Conservation (phyloP, 2,113 vertebrate species). For the Gulo gulo region DNA sequence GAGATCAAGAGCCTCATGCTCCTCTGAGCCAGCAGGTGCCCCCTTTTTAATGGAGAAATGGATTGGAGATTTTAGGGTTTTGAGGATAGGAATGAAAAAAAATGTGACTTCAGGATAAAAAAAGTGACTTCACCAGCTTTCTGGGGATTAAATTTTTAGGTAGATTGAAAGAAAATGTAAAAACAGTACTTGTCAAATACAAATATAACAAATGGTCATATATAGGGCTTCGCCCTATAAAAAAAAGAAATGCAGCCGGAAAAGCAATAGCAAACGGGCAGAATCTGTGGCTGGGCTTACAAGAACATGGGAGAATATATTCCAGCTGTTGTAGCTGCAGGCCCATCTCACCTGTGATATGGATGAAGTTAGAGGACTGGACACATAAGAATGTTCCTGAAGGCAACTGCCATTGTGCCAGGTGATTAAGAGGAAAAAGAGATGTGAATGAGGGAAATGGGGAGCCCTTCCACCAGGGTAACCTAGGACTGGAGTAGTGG, state of each 20-base stretch:
- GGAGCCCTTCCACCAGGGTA: neutral
- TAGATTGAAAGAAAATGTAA: neutral
- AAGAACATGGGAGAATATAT: neutral
- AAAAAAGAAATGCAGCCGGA: neutral
- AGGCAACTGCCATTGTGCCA: neutral
- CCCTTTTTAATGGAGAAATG: neutral
- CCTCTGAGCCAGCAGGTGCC: neutral
- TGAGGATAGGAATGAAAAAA: slow-evolving; percentile 13
- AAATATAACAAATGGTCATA: neutral
- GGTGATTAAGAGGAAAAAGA: neutral
- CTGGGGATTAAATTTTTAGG: neutral
- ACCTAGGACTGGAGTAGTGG: neutral
- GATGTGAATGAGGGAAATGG: neutral
- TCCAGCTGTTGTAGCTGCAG: neutral
- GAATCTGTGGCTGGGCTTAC: neutral
- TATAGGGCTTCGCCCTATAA: neutral
- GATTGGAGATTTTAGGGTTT: neutral
- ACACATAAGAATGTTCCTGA: neutral
- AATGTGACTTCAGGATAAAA: neutral
- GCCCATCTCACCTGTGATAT: neutral
- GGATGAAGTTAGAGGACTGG: neutral
- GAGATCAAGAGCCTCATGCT: neutral
- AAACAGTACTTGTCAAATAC: neutral
- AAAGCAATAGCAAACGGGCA: neutral
- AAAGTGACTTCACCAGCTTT: neutral